Conservation (phyloP, 1,140 invertebrate species). For the Drosophila yakuba region DNA sequence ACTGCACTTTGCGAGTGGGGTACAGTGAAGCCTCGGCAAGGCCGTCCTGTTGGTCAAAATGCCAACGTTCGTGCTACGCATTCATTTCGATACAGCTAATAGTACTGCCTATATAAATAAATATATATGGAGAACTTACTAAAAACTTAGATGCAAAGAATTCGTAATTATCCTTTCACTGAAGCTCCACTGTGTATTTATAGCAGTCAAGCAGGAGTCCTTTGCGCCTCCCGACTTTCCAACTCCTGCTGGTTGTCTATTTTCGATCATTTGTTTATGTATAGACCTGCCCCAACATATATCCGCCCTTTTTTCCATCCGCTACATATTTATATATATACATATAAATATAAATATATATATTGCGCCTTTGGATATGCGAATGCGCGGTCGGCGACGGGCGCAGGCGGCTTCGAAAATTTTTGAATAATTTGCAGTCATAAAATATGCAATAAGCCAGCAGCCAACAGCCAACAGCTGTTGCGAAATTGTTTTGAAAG, state of each 20-base stretch:
- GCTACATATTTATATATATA: constrained; percentile 46
- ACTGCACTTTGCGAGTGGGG: constrained; percentile 28
- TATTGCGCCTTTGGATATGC: constrained; percentile 54
- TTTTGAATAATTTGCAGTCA: constrained; percentile 85
- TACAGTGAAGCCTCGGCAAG: background rate
- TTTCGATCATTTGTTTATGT: constrained; percentile 78
- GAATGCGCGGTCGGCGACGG: constrained; percentile 42
- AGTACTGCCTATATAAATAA: too few relatives aligned
- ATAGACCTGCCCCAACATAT: constrained; percentile 31
- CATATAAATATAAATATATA: constrained; percentile 55
- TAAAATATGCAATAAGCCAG: constrained; percentile 85
- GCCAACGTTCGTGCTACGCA: too few relatives aligned
- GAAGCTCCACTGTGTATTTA: constrained; percentile 23
- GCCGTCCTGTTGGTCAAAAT: background rate
- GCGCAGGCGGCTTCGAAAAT: constrained; percentile 74
- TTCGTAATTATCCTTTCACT: background rate
- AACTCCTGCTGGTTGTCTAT: constrained; percentile 55
- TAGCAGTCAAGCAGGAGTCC: constrained; percentile 23
- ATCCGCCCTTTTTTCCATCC: constrained; percentile 15
- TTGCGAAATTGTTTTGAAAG: constrained; percentile 85
- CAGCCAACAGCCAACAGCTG: constrained; percentile 77
- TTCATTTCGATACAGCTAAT: too few relatives aligned
- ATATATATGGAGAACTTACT: too few relatives aligned
- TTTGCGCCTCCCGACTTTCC: constrained; percentile 1
- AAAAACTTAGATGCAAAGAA: too few relatives aligned